Base-by-base conservation (phyloP, 2,888 invertebrate genomes). In the Aphrophora alni region DNA sequence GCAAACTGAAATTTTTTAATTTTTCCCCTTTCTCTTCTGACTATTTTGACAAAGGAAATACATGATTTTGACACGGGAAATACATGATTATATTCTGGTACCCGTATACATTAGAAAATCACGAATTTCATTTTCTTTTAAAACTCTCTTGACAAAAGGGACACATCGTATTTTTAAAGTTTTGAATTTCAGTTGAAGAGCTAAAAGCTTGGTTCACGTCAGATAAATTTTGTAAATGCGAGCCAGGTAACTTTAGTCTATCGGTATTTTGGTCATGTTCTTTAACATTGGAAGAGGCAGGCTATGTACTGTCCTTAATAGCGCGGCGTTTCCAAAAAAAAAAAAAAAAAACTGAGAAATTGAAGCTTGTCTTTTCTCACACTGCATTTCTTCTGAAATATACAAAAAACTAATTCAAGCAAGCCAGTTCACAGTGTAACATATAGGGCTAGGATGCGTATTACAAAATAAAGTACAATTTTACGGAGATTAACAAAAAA, bases 1-100 rank as follows among this genome's bases (percentile, higher is more conserved):
- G 68, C 28, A 17, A 5, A 33, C 27, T 79, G 75, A 59, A 79
- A n/a, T n/a, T 33, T 73, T 73, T 73, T 28, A 73, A 73, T 28
- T 73, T 73, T 14, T 28, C 28, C 12, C 33, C 27, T 68, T 68
- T 68, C 24, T 21, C 68, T 68, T 68, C 68, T 21, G 68, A n/a
- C n/a, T 10, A 21, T 24, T 24, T 68, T 12, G 68, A 68, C 68
- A 68, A n/a, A 5, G 68, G 4, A 68, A 68, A 68, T 21, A 68
- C 68, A 68, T 68, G 68, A 68, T 68, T 68, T 68, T 12, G 68
- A 68, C 68, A 68, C 4, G 3, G 68, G 4, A 68, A 68, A 68
- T 21, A 68, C 68, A 68, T 68, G 68, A 68, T 68, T 68, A 24
- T n/a, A 24, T 24, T 68, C 68, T 68, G 68, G 68, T 21, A 68